Percentiles rank a stretch among this genome's conserved stretches.
These are phyloP conservation scores for Metaphire vulgaris DNA, from an alignment of 1,140 invertebrate genomes.

Conservation along the genomic window DNA sequence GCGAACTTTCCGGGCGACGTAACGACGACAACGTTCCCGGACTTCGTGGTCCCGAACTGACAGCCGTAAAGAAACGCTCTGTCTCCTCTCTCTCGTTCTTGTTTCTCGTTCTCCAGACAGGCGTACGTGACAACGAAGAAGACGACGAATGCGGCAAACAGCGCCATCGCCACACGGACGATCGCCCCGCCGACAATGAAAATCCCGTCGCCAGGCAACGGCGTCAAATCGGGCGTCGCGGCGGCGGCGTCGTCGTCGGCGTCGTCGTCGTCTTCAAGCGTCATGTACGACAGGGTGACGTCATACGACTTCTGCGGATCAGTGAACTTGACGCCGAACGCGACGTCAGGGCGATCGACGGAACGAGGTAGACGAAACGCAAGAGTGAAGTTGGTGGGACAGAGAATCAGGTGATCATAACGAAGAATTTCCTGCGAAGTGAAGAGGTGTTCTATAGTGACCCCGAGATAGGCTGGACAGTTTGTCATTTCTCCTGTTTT, in stretches of 20 bases:
- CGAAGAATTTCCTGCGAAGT: constrained; percentile 25
- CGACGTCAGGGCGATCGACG: constrained; percentile 15
- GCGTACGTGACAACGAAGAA: no score
- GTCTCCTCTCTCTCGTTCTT: no score
- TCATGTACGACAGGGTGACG: constrained; percentile 23
- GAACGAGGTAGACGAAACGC: constrained; percentile 25
- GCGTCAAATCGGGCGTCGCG: neutral
- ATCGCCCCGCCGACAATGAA: no score
- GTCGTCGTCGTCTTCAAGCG: neutral
- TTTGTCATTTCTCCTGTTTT: constrained; percentile 27
- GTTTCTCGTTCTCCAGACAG: no score
- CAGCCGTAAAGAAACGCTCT: no score
- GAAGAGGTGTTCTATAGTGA: constrained; percentile 24
- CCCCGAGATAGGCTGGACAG: constrained; percentile 29
- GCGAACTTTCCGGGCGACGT: no score
- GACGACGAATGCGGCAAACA: no score
- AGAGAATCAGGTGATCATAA: constrained; percentile 27
- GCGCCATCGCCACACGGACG: no score
- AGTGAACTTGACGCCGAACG: constrained; percentile 24
- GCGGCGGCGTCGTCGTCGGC: no score
- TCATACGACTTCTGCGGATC: constrained; percentile 23
- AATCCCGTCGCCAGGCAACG: no score
- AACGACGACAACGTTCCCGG: no score
- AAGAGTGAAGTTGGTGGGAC: constrained; percentile 25
- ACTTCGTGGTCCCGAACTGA: no score